Conservation (phyloP, 2,113 vertebrate species). For the Callorhinus ursinus region DNA sequence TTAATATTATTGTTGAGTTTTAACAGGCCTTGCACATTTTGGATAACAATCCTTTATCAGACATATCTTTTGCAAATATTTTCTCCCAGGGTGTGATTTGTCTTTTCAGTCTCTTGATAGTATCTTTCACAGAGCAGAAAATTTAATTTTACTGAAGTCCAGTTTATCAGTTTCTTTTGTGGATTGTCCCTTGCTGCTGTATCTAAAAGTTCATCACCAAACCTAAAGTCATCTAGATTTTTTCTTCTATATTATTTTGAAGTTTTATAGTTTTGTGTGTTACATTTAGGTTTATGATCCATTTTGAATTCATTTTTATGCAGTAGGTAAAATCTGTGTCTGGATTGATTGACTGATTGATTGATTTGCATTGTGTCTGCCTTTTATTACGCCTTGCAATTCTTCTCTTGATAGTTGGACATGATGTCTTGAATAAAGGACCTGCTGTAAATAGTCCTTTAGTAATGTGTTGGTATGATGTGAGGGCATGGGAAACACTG, state of each 20-base stretch:
- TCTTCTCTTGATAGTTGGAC: not conserved
- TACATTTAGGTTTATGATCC: not conserved
- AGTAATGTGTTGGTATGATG: not conserved
- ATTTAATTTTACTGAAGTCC: not conserved
- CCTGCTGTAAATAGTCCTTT: not conserved
- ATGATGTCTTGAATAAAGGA: not conserved
- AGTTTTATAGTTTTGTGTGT: not conserved
- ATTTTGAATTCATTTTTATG: not conserved
- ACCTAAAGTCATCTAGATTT: not conserved
- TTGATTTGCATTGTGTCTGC: not conserved
- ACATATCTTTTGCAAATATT: not conserved
- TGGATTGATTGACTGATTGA: not conserved
- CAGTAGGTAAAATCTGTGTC: not conserved
- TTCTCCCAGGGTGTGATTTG: not conserved
- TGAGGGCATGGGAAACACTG: not conserved
- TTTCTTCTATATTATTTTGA: not conserved
- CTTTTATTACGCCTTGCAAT: not conserved
- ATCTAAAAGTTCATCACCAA: not conserved
- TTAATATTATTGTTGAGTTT: not conserved
- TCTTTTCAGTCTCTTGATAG: not conserved
- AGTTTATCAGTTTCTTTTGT: not conserved
- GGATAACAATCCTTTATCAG: not conserved
- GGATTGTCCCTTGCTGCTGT: not conserved
- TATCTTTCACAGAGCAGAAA: not conserved
- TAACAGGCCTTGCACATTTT: not conserved